These are phyloP conservation scores for Aradophagus sp. DNA, from an alignment of 1,140 invertebrate genomes.

Conservation along the genomic window DNA sequence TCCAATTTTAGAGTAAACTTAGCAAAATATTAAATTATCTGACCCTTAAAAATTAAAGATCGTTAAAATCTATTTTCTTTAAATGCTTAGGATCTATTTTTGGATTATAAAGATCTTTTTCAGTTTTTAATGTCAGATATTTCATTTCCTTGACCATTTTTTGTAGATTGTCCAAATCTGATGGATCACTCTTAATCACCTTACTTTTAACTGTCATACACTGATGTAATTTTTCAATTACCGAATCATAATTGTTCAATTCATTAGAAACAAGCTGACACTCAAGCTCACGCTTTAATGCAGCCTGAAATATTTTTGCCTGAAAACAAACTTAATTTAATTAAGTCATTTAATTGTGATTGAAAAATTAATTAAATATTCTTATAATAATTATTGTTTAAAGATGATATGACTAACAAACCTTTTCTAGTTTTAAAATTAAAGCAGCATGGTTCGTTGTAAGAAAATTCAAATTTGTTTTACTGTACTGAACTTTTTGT, in stretches of 20 bases:
- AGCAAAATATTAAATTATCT: slow-evolving; percentile 1
- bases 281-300: slow-evolving; percentile 9
- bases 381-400: no score
- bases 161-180: not conserved
- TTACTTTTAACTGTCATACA: not conserved
- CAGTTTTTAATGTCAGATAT: not conserved
- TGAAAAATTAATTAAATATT: not conserved
- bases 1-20: no score
- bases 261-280: not conserved
- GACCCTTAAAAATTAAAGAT: no score
- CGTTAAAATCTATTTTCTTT: no score
- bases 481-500: slow-evolving; percentile 13
- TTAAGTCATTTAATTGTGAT: not conserved
- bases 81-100: slow-evolving; percentile 8
- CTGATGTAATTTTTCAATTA: not conserved
- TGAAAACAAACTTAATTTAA: slow-evolving; percentile 9
- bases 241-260: not conserved
- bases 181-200: not conserved
- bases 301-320: slow-evolving; percentile 17
- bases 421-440: slow-evolving; percentile 10
- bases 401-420: no score
- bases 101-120: slow-evolving; percentile 12
- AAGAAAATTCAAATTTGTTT: slow-evolving; percentile 9
- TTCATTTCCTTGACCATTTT: slow-evolving; percentile 1
- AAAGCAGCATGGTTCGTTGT: not conserved